These are phyloP conservation scores for Synanthedon andrenaeformis DNA, from an alignment of 2,888 invertebrate genomes.

Conservation along the genomic window DNA sequence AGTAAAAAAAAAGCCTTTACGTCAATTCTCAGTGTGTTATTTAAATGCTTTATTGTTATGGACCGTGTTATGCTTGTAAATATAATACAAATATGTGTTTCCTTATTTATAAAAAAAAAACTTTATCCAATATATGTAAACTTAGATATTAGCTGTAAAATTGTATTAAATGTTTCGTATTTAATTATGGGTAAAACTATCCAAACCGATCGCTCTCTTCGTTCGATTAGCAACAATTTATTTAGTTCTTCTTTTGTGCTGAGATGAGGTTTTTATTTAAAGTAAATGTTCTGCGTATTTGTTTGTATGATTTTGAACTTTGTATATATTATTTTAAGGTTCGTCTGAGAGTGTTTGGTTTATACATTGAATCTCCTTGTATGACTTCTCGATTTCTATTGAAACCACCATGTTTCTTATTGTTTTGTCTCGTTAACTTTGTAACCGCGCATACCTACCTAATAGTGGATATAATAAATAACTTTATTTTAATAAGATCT, in stretches of 20 bases:
- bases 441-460: background rate
- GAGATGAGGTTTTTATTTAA: no score
- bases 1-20: constrained; percentile 61
- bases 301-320: constrained; percentile 58
- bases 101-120: constrained; percentile 65
- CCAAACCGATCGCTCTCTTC: constrained; percentile 64
- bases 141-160: constrained; percentile 68
- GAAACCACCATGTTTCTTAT: background rate
- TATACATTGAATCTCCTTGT: constrained; percentile 40
- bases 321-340: constrained; percentile 68
- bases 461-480: background rate
- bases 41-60: constrained; percentile 67
- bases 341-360: constrained; percentile 38
- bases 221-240: constrained; percentile 53
- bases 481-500: constrained; percentile 35
- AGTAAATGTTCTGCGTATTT: background rate
- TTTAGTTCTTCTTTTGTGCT: no score
- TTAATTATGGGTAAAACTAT: constrained; percentile 63
- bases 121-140: constrained; percentile 62
- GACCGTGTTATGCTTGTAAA: constrained; percentile 69
- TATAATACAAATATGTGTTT: constrained; percentile 62
- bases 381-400: constrained; percentile 20
- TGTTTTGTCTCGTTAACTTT: background rate
- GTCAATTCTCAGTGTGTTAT: constrained; percentile 71
- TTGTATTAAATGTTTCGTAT: constrained; percentile 68